Conservation (phyloP, 2,888 invertebrate species). For the Caenorhabditis sp. region DNA sequence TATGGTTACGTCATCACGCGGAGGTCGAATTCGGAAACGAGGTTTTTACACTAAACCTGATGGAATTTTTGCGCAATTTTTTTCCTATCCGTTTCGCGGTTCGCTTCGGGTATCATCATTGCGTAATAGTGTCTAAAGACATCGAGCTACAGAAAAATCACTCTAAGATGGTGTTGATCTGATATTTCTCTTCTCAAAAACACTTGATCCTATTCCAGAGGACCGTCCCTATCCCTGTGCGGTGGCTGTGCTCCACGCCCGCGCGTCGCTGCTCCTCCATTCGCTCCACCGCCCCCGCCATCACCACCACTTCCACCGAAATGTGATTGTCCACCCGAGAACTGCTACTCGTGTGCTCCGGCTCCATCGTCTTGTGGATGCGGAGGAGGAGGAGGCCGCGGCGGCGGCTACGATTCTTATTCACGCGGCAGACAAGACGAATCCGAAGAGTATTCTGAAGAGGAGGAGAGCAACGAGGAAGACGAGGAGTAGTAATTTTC, state of each 20-base stretch:
- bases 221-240: slow-evolving; percentile 42
- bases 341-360: slow-evolving; percentile 44
- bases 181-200: not conserved
- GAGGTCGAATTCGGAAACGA: slow-evolving; percentile 5
- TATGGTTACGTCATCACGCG: not conserved
- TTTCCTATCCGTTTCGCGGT: too few species aligned
- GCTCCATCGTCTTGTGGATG: slow-evolving; percentile 42
- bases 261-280: slow-evolving; percentile 51
- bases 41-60: not conserved
- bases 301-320: slow-evolving; percentile 40
- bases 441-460: too few species aligned
- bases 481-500: too few species aligned
- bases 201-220: slow-evolving; percentile 20
- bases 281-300: slow-evolving; percentile 40
- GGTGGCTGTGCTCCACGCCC: slow-evolving; percentile 49
- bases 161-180: slow-evolving; percentile 1
- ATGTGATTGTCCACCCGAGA: slow-evolving; percentile 20
- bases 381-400: slow-evolving; percentile 37
- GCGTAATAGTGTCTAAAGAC: too few species aligned
- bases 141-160: not conserved
- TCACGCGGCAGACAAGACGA: slow-evolving; percentile 24
- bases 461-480: too few species aligned
- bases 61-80: too few species aligned
- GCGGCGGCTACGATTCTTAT: not conserved
- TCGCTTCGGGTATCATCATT: too few species aligned